phyloP scores from a whole-genome alignment of 2,113 vertebrate species.

The Melanocharis versteri region DNA sequence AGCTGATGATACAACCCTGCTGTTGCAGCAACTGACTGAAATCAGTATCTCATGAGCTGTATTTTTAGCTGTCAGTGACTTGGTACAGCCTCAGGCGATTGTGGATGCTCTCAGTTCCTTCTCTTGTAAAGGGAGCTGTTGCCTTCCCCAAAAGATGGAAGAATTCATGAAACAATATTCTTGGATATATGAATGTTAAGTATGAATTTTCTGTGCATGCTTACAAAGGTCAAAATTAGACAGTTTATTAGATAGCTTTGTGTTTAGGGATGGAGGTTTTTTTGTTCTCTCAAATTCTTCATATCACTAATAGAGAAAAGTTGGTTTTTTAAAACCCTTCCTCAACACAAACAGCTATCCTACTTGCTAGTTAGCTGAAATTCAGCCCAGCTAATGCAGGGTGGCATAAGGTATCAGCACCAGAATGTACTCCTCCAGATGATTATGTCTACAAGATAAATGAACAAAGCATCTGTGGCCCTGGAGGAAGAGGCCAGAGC shows the following conservation, averaged over 20 bases:
- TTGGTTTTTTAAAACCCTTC: background rate
- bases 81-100: background rate
- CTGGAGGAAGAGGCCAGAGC: background rate
- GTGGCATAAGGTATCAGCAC: background rate
- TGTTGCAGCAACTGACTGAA: background rate
- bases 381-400: background rate
- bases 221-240: background rate
- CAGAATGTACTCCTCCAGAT: background rate
- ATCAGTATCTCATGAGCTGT: background rate
- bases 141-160: background rate
- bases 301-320: background rate
- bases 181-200: background rate
- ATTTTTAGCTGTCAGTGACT: background rate
- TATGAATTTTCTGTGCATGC: background rate
- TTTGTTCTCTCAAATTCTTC: background rate
- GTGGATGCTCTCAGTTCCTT: background rate
- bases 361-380: background rate
- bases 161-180: background rate
- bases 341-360: background rate
- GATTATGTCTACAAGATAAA: background rate
- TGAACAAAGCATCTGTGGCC: slow-evolving; percentile 19
- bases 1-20: background rate
- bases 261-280: accelerated
- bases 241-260: background rate
- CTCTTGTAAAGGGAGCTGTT: background rate